Percentiles rank a stretch among this genome's conserved stretches.
These are phyloP conservation scores for Columba guinea DNA, from an alignment of 2,797 vertebrate genomes.

Conservation along the genomic window DNA sequence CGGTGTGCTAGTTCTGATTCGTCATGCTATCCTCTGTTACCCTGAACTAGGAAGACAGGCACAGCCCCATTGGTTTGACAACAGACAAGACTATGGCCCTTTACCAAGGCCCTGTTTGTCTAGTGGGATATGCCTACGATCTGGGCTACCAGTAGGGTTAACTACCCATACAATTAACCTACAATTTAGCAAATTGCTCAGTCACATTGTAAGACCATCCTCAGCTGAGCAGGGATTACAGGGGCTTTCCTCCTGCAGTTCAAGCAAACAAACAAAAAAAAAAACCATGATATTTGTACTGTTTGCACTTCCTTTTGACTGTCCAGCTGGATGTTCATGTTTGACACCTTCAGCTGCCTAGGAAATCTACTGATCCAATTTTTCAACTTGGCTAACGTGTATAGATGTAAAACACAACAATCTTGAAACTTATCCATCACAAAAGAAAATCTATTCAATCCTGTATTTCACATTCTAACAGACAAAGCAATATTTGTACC, in stretches of 20 bases:
- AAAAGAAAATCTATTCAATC: background rate
- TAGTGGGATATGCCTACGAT: background rate
- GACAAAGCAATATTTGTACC: background rate
- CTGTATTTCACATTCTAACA: background rate
- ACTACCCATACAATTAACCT: background rate
- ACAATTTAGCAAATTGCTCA: background rate
- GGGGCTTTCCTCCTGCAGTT: background rate
- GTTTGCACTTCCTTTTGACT: background rate
- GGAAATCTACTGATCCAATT: background rate
- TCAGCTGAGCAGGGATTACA: background rate
- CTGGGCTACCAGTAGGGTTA: rapidly evolving
- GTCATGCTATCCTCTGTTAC: background rate
- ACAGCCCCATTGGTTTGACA: background rate
- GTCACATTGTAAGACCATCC: background rate
- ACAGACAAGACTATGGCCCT: background rate
- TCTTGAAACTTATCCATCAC: background rate
- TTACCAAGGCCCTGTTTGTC: background rate
- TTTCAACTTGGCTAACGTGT: background rate
- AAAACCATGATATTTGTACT: background rate
- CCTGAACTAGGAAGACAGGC: background rate
- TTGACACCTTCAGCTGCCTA: background rate
- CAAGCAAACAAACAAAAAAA: background rate
- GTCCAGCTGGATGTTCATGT: background rate
- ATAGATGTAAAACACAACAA: background rate
- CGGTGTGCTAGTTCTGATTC: background rate